phyloP scores from a whole-genome alignment of 2,797 vertebrate genomes.

The Ctenosaura bakeri region DNA sequence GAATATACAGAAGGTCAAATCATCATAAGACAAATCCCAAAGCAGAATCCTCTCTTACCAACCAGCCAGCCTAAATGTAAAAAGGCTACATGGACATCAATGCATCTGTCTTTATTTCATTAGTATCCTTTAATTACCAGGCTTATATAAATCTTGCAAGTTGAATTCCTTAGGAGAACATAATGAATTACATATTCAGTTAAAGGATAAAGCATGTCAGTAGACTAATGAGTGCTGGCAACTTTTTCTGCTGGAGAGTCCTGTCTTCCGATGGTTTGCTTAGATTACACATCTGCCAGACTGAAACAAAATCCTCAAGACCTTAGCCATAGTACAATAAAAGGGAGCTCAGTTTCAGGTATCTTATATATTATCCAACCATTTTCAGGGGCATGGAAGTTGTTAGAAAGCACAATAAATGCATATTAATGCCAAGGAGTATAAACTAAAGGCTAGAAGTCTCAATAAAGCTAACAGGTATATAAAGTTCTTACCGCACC shows the following conservation, averaged over 20 bases:
- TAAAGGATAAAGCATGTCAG: constrained; percentile 27
- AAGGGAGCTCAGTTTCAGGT: too few species aligned
- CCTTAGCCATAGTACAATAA: too few species aligned
- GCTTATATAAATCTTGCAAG: constrained; percentile 15
- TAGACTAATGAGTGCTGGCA: constrained; percentile 31
- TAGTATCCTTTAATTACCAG: too few species aligned
- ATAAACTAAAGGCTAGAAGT: constrained; percentile 37
- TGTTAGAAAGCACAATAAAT: too few species aligned
- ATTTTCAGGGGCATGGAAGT: too few species aligned
- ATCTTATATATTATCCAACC: too few species aligned
- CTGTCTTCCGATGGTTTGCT: constrained; percentile 29
- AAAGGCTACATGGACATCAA: too few species aligned
- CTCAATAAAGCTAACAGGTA: constrained; percentile 50
- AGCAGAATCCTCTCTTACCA: too few species aligned
- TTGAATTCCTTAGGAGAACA: neutral
- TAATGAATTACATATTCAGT: neutral
- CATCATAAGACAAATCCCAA: neutral
- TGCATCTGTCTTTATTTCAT: too few species aligned
- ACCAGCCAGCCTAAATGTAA: too few species aligned
- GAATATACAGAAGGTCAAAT: neutral
- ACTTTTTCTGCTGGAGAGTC: constrained; percentile 48
- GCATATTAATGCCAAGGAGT: constrained; percentile 1
- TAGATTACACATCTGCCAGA: too few species aligned
- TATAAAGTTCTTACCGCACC: constrained; percentile 31
- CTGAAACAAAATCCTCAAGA: too few species aligned